These are phyloP conservation scores for Tanypteryx hageni DNA, from an alignment of 2,888 invertebrate species.

Conservation along the genomic window DNA sequence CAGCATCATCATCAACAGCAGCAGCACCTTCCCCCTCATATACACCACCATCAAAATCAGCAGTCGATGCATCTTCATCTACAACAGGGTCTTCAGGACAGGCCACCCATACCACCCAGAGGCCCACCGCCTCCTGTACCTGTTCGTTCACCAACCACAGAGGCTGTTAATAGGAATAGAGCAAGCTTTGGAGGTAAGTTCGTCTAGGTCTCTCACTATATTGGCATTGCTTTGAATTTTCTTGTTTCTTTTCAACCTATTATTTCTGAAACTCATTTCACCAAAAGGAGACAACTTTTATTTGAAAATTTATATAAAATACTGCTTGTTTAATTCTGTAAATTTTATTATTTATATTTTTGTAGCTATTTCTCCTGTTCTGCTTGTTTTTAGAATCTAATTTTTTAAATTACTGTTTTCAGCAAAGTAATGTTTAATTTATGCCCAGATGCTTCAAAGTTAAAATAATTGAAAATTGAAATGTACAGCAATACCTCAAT, in stretches of 20 bases:
- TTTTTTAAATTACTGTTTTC: too few relatives aligned
- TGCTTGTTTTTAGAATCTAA: too few relatives aligned
- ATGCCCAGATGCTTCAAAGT: too few relatives aligned
- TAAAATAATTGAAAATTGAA: too few relatives aligned
- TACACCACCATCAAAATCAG: constrained; percentile 74
- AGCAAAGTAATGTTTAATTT: too few relatives aligned
- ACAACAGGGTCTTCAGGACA: constrained; percentile 71
- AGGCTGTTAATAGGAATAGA: constrained; percentile 71
- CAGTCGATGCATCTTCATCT: constrained; percentile 72
- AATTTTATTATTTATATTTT: too few relatives aligned
- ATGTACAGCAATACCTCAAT: too few relatives aligned
- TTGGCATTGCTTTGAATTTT: neutral
- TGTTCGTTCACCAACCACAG: constrained; percentile 74
- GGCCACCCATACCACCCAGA: constrained; percentile 80
- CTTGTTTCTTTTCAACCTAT: neutral
- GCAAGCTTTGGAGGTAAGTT: neutral
- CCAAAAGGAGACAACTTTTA: neutral
- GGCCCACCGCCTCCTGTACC: constrained; percentile 80
- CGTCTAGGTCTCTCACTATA: neutral
- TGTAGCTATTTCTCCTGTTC: too few relatives aligned
- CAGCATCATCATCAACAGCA: constrained; percentile 78
- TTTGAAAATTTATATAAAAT: too few relatives aligned
- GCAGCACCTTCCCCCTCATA: constrained; percentile 78
- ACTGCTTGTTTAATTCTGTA: too few relatives aligned
- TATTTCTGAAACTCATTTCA: neutral